Evolutionary conservation across 2,888 invertebrate species (phyloP), one percentile per base, ranked within the genome.

Genomic region (Scaptomyza parva): DNA sequence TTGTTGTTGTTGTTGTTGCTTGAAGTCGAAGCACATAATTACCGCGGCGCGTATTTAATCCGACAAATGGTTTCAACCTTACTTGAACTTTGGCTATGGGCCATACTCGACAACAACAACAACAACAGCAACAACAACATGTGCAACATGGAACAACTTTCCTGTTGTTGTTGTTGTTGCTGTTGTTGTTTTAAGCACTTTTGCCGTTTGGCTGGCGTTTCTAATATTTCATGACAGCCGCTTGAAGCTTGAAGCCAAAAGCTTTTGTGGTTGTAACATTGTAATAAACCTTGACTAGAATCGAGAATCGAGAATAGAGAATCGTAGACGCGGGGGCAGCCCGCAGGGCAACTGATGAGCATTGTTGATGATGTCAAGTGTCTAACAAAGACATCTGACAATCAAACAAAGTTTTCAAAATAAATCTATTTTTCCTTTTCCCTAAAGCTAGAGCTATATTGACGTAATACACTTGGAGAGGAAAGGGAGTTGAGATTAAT

Each of bases 31-130:
- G 88, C 85, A 82, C 84, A 84, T 88, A 88, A 88, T 84, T 84
- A 88, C 89, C 88, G 86, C 86, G 76, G 88, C 89, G 84, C 88
- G 88, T 88, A 88, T 84, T 84, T 84, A 84, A 84, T 84, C 86
- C 84, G 84, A 84, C 84, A 84, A 84, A 84, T 84, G 89, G 86
- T 79, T 84, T 86, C 84, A 84, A 84, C 84, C 89, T 84, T 88
- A 86, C 86, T 88, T 84, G 84, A 88, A 84, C 84, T 88, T 86
- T 84, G 88, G 58, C 88, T 83, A 69, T 70, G 76, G 84, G 68
- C 86, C 76, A 76, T 77, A 71, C 74, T 70, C 80, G 53, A 59
- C 71, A 44, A 30, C 60, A 54, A 48, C 54, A 55, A 40, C 63
- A 44, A 30, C 60, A 54, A 48, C 54, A 55, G 35, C 63, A 63